Evolutionary conservation across 92 coral and sea anemone genomes (phyloP), one percentile per base, ranked within the genome.

Genomic region (Zoanthus gigantus): DNA sequence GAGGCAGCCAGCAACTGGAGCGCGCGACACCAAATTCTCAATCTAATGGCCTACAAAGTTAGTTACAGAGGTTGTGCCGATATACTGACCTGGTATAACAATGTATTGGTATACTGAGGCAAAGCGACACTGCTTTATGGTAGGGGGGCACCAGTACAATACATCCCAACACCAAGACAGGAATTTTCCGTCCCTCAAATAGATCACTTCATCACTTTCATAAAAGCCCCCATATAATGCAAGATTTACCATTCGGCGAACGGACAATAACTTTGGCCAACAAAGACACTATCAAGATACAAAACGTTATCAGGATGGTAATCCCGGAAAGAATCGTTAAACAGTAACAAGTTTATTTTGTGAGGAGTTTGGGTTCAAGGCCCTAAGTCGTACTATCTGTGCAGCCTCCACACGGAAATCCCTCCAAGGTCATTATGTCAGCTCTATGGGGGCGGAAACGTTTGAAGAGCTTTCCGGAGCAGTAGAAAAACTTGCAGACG

Each of bases 71-170:
- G 90, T 88, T 88, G 84, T 76, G 83, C 73, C 86, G 83, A 73
- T 88, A 83, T 82, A 88, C 79, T 23, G 23, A 88, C 90, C 86
- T 37, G 83, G 83, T 83, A 71, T 88, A 74, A 88, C 90, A 74
- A 79, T 68, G 83, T 88, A 88, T 83, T 52, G 83, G 90, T 88
- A 78, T 79, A 88, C 90, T 53, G 90, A 88, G 77, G 90, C 90
- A 74, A 88, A 88, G 68, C 90, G 86, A 68, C 90, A 88, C 83
- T 88, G 90, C 77, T 79, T 72, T 76, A 88, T 82, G 90, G 90
- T 78, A 88, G 90, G 83, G 86, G 86, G 90, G 80, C 90, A 79
- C 90, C 90, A 78, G 90, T 53, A 88, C 90, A 88, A 83, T 71
- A 57, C 83, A 78, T 56, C 65, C 65, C 44, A 76, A 14, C 81